Evolutionary conservation across 1,140 invertebrate genomes (phyloP).

Genomic region (Atta texana): DNA sequence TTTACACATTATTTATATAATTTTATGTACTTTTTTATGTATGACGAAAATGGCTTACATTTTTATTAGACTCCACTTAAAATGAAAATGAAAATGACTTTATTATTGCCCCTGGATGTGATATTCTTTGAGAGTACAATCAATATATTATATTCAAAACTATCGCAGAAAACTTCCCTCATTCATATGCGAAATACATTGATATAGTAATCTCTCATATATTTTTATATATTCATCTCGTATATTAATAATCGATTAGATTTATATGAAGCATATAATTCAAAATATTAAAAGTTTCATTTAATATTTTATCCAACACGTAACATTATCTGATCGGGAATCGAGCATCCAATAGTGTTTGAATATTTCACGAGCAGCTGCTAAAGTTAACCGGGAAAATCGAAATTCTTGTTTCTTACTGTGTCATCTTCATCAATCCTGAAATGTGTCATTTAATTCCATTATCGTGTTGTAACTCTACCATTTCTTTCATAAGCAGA

Average conservation of each 20-base stretch:
- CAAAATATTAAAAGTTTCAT: slow-evolving; percentile 28
- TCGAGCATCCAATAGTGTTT: slow-evolving; percentile 29
- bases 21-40: no score
- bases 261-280: slow-evolving; percentile 12
- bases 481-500: background rate
- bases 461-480: background rate
- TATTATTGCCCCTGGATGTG: background rate
- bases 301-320: slow-evolving; percentile 12
- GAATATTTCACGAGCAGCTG: slow-evolving; percentile 27
- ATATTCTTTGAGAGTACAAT: background rate
- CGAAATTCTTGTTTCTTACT: background rate
- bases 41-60: background rate
- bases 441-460: slow-evolving; percentile 11
- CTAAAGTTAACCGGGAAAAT: slow-evolving; percentile 14
- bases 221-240: background rate
- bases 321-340: slow-evolving; percentile 14
- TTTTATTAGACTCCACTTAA: background rate
- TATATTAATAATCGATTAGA: slow-evolving; percentile 16
- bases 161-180: background rate
- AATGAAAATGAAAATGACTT: background rate
- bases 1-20: no score
- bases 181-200: background rate
- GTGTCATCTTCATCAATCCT: background rate
- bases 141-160: background rate
- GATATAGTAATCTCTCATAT: background rate